A percentile compares a stretch with the other conserved stretches of the same genome.
phyloP scores from a whole-genome alignment of 1,140 invertebrate genomes.

The Leptinotarsa undecemlineata region DNA sequence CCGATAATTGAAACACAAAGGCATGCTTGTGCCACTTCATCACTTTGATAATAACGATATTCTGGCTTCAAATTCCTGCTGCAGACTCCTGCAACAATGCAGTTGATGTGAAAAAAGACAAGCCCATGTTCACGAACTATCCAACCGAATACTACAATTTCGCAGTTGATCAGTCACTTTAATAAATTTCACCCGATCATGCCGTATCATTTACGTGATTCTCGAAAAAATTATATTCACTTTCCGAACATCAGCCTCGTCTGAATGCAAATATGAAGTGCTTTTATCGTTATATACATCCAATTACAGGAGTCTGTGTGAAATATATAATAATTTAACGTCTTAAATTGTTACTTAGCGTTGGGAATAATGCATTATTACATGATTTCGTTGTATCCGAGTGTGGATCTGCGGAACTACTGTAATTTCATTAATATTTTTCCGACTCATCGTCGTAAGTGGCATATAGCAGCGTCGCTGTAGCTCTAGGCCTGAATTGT shows the following conservation, averaged over 20 bases:
- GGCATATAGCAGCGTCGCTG: constrained; percentile 14
- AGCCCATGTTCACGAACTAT: neutral
- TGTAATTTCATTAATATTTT: constrained; percentile 26
- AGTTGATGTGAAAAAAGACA: neutral
- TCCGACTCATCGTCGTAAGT: constrained; percentile 17
- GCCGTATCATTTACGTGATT: constrained; percentile 2
- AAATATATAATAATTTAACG: constrained; percentile 15
- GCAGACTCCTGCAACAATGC: too few relatives aligned
- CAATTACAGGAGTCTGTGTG: constrained; percentile 20
- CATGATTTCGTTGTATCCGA: constrained; percentile 21
- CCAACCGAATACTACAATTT: constrained; percentile 2
- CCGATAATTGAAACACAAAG: too few relatives aligned
- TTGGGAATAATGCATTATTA: constrained; percentile 19
- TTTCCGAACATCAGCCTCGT: neutral
- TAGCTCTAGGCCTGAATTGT: constrained; percentile 23
- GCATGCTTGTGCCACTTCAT: too few relatives aligned
- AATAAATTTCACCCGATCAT: constrained; percentile 3
- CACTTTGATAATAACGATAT: too few relatives aligned
- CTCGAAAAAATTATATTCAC: constrained; percentile 1
- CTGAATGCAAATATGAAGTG: constrained; percentile 32
- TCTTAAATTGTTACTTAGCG: constrained; percentile 12
- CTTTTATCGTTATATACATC: constrained; percentile 28
- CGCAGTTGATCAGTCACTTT: constrained; percentile 7
- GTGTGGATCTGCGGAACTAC: constrained; percentile 21
- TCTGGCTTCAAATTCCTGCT: too few relatives aligned